Evolutionary conservation across 2,113 vertebrate species (phyloP), one percentile per base, ranked within the genome.

Genomic region (Asarcornis scutulata): DNA sequence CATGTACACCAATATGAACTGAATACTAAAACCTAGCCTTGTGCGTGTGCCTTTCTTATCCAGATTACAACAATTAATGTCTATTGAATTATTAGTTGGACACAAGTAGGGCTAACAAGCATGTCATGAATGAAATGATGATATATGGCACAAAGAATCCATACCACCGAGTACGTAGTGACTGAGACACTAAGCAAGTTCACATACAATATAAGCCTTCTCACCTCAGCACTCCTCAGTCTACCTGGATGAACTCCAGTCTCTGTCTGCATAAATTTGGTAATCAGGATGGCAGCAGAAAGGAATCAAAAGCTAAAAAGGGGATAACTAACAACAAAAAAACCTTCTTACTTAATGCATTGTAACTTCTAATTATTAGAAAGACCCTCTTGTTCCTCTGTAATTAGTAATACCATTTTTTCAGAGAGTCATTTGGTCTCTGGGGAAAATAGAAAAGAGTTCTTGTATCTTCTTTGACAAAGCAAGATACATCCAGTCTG

Each of bases 1-100:
- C 89, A 96, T 42, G 85, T 75, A 74, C 90, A 94, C 94, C 96
- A 95, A 90, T 76, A 89, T 42, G 92, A 98, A 97, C 88, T 95
- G 94, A 98, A 97, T 97, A 94, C 83, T 96, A 91, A 91, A 97
- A 95, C 91, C n/a, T 94, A 26, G 79, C 86, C 92, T 94, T 63
- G 12, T 86, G 22, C 58, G 52, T 89, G 68, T 93, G 81, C 68
- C 93, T 96, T 91, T 92, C 96, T 96, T 86, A 84, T 92, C 79
- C 95, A 96, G 48, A 93, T 95, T 93, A 96, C 62, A 97, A 88
- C 60, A 95, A 96, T 94, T 95, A 94, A 73, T 79, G 48, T 56
- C 88, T 91, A 92, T 62, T 91, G 95, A 95, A 79, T 56, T 89
- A 92, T 55, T 60, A 79, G 64, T 18, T 84, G 13, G 21, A 64